Evolutionary conservation across 2,888 invertebrate genomes (phyloP).

Genomic region (Cacoxenus indagator): DNA sequence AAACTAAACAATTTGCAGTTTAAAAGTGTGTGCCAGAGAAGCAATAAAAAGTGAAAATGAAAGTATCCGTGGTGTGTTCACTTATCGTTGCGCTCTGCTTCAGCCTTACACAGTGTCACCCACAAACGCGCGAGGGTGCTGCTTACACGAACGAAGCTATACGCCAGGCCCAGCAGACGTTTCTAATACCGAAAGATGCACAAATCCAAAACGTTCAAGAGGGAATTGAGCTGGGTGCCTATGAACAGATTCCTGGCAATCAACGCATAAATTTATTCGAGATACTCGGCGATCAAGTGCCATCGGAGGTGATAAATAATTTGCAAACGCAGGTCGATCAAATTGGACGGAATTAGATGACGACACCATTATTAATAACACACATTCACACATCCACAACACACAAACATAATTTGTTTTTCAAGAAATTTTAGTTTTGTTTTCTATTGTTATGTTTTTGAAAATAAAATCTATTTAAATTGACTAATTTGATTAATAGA

Average conservation of each 20-base stretch:
- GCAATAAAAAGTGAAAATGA: constrained; percentile 41
- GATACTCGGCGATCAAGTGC: constrained; percentile 87
- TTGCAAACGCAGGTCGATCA: constrained; percentile 88
- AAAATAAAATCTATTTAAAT: background rate
- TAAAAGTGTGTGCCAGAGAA: background rate
- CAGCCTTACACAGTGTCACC: constrained; percentile 52
- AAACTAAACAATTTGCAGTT: constrained; percentile 28
- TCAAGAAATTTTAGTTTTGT: constrained; percentile 38
- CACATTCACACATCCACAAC: constrained; percentile 17
- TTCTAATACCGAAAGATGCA: constrained; percentile 87
- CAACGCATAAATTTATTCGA: constrained; percentile 87
- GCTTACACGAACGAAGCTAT: constrained; percentile 89
- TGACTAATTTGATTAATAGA: constrained; percentile 17
- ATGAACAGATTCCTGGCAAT: constrained; percentile 88
- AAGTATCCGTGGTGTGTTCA: constrained; percentile 52
- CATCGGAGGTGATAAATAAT: constrained; percentile 89
- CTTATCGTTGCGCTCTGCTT: constrained; percentile 52
- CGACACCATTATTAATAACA: constrained; percentile 16
- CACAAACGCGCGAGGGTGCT: constrained; percentile 84
- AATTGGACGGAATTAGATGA: constrained; percentile 77
- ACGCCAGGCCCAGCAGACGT: constrained; percentile 87
- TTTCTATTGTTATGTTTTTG: background rate
- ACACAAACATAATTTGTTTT: background rate
- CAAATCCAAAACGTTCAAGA: constrained; percentile 90
- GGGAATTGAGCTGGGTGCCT: constrained; percentile 87